Conservation (phyloP, 2,113 vertebrate species). For the Phylloscopus trochilus region DNA sequence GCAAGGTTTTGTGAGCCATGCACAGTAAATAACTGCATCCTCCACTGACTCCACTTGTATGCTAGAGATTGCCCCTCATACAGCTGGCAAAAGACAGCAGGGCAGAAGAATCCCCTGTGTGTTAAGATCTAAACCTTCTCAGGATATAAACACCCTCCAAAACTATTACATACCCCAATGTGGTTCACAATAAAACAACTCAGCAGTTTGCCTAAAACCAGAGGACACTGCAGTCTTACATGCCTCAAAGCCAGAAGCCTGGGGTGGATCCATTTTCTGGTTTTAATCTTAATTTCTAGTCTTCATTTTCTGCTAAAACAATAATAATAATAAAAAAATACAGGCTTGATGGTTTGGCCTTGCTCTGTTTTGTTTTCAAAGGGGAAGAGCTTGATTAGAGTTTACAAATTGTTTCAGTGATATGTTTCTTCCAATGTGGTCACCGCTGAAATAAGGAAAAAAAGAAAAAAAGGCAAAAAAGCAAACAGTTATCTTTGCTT, state of each 20-base stretch:
- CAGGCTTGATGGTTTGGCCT: neutral
- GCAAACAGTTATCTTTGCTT: neutral
- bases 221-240: neutral
- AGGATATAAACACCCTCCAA: neutral
- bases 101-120: neutral
- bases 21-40: neutral
- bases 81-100: neutral
- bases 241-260: neutral
- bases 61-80: neutral
- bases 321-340: neutral
- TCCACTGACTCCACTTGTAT: neutral
- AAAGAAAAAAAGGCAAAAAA: neutral
- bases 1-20: neutral
- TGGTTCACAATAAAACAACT: neutral
- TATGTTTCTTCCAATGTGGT: neutral
- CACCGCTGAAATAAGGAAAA: neutral
- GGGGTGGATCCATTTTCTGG: neutral
- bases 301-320: neutral
- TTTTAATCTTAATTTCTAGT: neutral
- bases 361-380: neutral
- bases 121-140: neutral
- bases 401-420: neutral
- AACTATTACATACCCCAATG: accelerated
- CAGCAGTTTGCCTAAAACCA: neutral
- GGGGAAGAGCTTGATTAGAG: neutral